These are phyloP conservation scores for Epinotia bilunana DNA, from an alignment of 2,888 invertebrate species.

Conservation along the genomic window DNA sequence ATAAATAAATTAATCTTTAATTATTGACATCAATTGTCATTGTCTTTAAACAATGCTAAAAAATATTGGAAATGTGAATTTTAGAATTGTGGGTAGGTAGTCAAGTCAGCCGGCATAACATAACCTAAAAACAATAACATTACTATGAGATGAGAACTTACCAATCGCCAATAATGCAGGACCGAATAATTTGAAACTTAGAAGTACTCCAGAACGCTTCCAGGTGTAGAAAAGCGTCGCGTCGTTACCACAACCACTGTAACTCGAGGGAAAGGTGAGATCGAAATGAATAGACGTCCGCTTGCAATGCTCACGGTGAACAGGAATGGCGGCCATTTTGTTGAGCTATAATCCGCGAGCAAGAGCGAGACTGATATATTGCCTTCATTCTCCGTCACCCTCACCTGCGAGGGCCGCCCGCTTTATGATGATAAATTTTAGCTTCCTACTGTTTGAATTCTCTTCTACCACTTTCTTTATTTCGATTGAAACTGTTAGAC, in stretches of 20 bases:
- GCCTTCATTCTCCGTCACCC: constrained; percentile 26
- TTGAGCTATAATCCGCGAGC: constrained; percentile 61
- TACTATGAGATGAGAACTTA: constrained; percentile 26
- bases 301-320: constrained; percentile 31
- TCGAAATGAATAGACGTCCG: constrained; percentile 39
- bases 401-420: constrained; percentile 32
- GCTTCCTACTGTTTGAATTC: constrained; percentile 24
- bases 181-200: not conserved
- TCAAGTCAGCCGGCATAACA: constrained; percentile 21
- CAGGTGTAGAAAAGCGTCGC: constrained; percentile 30
- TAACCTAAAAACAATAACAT: constrained; percentile 34
- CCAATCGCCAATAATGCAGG: constrained; percentile 6
- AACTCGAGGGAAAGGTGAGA: constrained; percentile 32
- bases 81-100: constrained; percentile 35
- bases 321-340: constrained; percentile 71
- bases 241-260: constrained; percentile 15
- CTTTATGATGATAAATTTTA: constrained; percentile 27
- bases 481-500: not conserved
- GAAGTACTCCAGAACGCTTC: constrained; percentile 25
- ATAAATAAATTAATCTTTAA: too few relatives aligned
- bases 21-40: too few relatives aligned
- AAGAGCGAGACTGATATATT: constrained; percentile 59
- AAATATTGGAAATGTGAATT: constrained; percentile 2
- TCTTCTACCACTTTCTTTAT: constrained; percentile 36
- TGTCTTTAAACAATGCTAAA: not conserved